phyloP scores from a whole-genome alignment of 2,888 invertebrate species.

The Phytoseiulus persimilis region DNA sequence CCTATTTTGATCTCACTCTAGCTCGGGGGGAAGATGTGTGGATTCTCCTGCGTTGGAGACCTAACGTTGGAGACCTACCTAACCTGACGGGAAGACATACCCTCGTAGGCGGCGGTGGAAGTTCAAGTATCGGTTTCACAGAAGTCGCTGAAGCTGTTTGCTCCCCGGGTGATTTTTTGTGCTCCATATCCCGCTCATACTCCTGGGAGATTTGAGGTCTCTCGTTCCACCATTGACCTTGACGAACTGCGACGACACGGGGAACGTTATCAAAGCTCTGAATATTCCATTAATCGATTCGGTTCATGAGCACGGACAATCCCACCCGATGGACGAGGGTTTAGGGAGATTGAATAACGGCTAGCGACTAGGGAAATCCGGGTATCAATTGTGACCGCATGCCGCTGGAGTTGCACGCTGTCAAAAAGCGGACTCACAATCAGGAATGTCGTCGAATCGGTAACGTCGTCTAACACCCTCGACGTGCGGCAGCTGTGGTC shows the following conservation, averaged over 20 bases:
- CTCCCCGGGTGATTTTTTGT: neutral
- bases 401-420: too few relatives aligned
- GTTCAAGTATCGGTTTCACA: neutral
- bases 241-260: slow-evolving; percentile 15
- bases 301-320: neutral
- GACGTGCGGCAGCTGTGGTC: slow-evolving; percentile 26
- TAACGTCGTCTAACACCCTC: slow-evolving; percentile 18
- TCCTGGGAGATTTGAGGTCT: slow-evolving; percentile 35
- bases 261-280: neutral
- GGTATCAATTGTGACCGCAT: neutral
- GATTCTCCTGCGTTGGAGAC: too few relatives aligned
- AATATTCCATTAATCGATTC: neutral
- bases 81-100: neutral
- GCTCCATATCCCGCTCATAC: neutral
- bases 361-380: neutral
- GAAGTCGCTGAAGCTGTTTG: neutral
- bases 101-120: neutral
- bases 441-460: slow-evolving; percentile 38
- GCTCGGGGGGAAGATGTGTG: too few relatives aligned
- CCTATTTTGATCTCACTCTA: too few relatives aligned
- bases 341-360: neutral
- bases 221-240: slow-evolving; percentile 35
- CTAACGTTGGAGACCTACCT: too few relatives aligned
- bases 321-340: neutral
- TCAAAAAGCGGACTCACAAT: neutral